phyloP scores from a whole-genome alignment of 2,113 vertebrate genomes.

The Neodontobutis hainanensis region DNA sequence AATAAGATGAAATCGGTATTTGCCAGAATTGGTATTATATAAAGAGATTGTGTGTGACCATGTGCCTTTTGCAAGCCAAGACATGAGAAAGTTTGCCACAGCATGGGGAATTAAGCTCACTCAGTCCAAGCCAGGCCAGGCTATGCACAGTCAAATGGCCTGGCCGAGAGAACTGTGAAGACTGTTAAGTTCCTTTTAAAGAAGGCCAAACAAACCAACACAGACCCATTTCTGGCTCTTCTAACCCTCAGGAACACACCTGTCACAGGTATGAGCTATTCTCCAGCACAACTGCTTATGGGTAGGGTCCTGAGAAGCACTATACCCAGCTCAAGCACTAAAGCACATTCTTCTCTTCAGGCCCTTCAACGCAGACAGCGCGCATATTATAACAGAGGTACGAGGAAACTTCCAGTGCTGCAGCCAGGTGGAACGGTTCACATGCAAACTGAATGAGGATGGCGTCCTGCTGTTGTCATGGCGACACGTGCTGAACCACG shows the following conservation, averaged over 20 bases:
- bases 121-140: slow-evolving; percentile 16
- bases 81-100: slow-evolving; percentile 10
- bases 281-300: no score
- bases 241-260: no score
- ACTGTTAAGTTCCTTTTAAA: no score
- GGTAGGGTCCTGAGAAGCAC: no score
- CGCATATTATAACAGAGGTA: slow-evolving; percentile 8
- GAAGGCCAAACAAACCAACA: no score
- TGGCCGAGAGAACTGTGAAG: background rate
- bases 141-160: slow-evolving; percentile 17
- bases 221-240: no score
- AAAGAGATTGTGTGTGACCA: slow-evolving; percentile 23
- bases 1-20: slow-evolving; percentile 9
- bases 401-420: slow-evolving; percentile 21
- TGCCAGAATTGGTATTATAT: background rate
- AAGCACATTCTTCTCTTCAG: slow-evolving; percentile 7
- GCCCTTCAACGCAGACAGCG: background rate
- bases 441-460: slow-evolving; percentile 6
- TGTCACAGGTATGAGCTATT: no score
- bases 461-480: slow-evolving; percentile 1
- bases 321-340: no score
- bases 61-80: slow-evolving; percentile 22
- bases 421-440: slow-evolving; percentile 4
- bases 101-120: slow-evolving; percentile 17
- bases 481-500: background rate